phyloP scores from a whole-genome alignment of 2,113 vertebrate genomes.

The Mandrillus leucophaeus region DNA sequence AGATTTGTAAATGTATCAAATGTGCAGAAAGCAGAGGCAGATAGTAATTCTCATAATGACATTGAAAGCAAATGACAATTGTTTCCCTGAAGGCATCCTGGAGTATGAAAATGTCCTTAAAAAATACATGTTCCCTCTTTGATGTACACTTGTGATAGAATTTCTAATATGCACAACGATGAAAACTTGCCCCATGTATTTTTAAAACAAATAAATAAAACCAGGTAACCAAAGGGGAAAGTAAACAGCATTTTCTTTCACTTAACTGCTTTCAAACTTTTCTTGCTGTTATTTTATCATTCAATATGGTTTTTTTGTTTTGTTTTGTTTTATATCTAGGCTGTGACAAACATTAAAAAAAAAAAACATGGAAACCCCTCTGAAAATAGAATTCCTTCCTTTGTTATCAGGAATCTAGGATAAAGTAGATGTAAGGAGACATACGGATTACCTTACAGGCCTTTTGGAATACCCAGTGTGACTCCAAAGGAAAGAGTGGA shows the following conservation, averaged over 20 bases:
- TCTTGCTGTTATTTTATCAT: not conserved
- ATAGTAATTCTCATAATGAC: not conserved
- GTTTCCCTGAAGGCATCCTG: not conserved
- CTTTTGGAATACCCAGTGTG: not conserved
- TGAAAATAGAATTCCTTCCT: not conserved
- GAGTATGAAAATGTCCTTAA: not conserved
- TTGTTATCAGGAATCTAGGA: not conserved
- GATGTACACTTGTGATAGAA: not conserved
- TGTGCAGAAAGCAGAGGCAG: not conserved
- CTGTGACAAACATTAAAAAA: not conserved
- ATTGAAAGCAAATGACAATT: not conserved
- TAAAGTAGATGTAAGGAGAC: not conserved
- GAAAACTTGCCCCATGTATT: not conserved
- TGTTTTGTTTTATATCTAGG: too few relatives aligned
- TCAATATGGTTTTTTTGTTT: not conserved
- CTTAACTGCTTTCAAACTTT: not conserved
- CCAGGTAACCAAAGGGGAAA: not conserved
- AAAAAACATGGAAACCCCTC: not conserved
- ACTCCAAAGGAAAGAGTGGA: not conserved
- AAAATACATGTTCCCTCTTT: not conserved
- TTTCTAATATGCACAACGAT: not conserved
- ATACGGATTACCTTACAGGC: not conserved
- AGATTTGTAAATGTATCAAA: not conserved
- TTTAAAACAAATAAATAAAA: not conserved
- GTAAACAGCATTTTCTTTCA: not conserved